Evolutionary conservation across 1,140 invertebrate species (phyloP).

Genomic region (Magallana ariakensis): DNA sequence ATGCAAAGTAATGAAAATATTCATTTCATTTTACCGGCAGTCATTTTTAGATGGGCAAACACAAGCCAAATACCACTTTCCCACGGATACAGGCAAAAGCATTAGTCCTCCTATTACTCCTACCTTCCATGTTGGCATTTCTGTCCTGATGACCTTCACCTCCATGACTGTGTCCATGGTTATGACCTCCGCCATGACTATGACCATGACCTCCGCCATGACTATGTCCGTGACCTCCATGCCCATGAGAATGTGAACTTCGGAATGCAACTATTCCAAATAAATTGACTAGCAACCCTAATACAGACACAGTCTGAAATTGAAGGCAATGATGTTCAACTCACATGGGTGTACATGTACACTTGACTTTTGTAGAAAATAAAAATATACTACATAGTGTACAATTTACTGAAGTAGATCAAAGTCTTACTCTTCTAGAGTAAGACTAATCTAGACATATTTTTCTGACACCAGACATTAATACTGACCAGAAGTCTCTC

Average conservation of each 20-base stretch:
- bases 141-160: constrained; percentile 77
- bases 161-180: constrained; percentile 65
- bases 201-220: constrained; percentile 68
- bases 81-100: too few relatives aligned
- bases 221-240: constrained; percentile 79
- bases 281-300: constrained; percentile 96
- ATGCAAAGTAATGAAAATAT: too few relatives aligned
- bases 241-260: constrained; percentile 84
- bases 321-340: background rate
- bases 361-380: background rate
- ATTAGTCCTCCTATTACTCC: background rate
- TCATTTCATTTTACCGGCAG: too few relatives aligned
- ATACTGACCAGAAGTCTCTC: constrained; percentile 81
- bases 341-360: background rate
- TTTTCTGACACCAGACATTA: too few relatives aligned
- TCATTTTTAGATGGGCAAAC: too few relatives aligned
- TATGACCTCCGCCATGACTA: constrained; percentile 69
- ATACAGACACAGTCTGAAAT: constrained; percentile 89
- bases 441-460: too few relatives aligned
- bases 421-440: too few relatives aligned
- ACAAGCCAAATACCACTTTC: too few relatives aligned
- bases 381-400: background rate
- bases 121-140: constrained; percentile 85
- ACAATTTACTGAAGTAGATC: too few relatives aligned
- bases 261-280: constrained; percentile 98